Conservation (phyloP, 2,113 vertebrate genomes). For the Pampusana beccarii region DNA sequence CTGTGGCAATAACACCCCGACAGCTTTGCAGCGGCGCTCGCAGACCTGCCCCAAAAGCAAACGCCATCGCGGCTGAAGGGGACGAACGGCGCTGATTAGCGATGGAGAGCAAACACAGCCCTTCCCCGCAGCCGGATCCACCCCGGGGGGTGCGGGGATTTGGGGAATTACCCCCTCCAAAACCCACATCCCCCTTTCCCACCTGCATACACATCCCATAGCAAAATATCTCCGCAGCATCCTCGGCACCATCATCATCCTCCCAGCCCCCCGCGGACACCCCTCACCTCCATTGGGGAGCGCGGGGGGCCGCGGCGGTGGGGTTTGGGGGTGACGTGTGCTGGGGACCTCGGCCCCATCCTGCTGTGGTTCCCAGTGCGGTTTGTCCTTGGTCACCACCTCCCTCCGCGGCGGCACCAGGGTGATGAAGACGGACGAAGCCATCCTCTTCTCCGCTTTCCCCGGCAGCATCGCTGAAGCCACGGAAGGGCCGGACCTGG, state of each 20-base stretch:
- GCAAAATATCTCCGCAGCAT: background rate
- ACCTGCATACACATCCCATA: fast-evolving
- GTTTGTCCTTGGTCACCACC: background rate
- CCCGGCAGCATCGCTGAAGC: conserved; percentile 22
- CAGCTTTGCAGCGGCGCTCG: fast-evolving
- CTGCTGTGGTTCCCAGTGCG: background rate
- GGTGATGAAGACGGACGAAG: conserved; percentile 91
- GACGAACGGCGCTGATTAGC: background rate
- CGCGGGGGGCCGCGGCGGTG: fast-evolving
- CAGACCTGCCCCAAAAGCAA: conserved; percentile 49
- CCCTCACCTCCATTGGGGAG: conserved; percentile 68
- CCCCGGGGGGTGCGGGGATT: fast-evolving
- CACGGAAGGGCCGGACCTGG: fast-evolving
- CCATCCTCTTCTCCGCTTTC: conserved; percentile 81
- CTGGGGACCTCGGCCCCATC: fast-evolving
- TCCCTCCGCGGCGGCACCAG: conserved; percentile 78
- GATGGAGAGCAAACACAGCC: background rate
- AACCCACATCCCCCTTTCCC: background rate
- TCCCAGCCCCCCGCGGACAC: fast-evolving
- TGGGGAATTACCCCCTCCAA: background rate
- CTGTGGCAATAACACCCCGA: fast-evolving
- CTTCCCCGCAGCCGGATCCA: background rate
- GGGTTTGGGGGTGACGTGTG: background rate
- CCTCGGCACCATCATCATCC: background rate
- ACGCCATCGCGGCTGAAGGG: fast-evolving